Percentiles rank a stretch among this genome's conserved stretches.
Evolutionary conservation across 2,113 vertebrate genomes (phyloP).

Genomic region (Thamnophis sirtalis): DNA sequence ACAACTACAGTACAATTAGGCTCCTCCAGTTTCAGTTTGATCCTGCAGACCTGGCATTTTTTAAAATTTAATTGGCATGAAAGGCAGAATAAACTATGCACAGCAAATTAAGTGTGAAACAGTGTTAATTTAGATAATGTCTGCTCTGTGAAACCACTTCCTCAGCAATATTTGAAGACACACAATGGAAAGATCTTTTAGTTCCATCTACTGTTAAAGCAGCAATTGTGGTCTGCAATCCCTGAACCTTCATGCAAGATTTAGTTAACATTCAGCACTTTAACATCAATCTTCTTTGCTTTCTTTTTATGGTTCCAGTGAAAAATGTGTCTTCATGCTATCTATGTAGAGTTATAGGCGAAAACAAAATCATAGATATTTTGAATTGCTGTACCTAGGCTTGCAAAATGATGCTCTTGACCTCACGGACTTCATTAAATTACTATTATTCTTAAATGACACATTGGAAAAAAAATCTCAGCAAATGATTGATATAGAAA

Average conservation of each 20-base stretch:
- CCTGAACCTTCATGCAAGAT: slow-evolving; percentile 11
- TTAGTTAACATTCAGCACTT: slow-evolving; percentile 17
- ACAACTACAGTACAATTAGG: slow-evolving; percentile 45
- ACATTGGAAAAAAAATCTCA: not conserved
- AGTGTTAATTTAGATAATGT: slow-evolving; percentile 64
- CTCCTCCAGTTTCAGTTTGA: slow-evolving; percentile 39
- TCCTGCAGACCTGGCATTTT: slow-evolving; percentile 61
- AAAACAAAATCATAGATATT: not conserved
- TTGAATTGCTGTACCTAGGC: not conserved
- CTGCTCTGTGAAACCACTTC: slow-evolving; percentile 50
- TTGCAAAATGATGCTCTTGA: not conserved
- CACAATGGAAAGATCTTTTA: slow-evolving; percentile 5
- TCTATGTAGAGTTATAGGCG: not conserved
- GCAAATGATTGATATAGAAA: not conserved
- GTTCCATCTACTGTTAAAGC: not conserved
- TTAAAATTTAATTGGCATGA: slow-evolving; percentile 59
- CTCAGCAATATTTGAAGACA: slow-evolving; percentile 52
- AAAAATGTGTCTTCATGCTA: not conserved
- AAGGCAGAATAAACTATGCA: slow-evolving; percentile 60
- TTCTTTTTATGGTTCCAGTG: not conserved
- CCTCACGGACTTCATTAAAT: not conserved
- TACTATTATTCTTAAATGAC: no score
- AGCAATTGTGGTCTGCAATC: not conserved
- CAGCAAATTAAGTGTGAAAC: slow-evolving; percentile 69
- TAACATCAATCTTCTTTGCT: not conserved